Conservation (phyloP, 2,888 invertebrate species). For the Drosophila histrio region DNA sequence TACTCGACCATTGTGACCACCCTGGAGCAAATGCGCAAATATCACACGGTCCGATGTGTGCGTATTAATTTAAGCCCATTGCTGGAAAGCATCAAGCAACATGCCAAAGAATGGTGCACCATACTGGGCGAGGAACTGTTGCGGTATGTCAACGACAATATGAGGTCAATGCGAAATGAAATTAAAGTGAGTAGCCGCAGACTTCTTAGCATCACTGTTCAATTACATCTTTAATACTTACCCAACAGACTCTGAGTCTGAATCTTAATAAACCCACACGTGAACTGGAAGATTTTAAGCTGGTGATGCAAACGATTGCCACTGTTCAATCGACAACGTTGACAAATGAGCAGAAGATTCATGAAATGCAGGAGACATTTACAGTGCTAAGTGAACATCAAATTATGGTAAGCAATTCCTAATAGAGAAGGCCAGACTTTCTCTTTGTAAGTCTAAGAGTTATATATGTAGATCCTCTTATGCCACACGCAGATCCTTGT, state of each 20-base stretch:
- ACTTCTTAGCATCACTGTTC: not conserved
- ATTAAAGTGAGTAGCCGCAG: constrained; percentile 87
- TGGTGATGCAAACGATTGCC: constrained; percentile 92
- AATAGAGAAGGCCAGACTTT: not conserved
- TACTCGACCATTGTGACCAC: constrained; percentile 91
- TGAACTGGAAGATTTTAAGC: constrained; percentile 92
- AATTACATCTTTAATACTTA: not conserved
- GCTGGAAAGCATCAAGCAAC: constrained; percentile 88
- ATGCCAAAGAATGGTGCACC: constrained; percentile 92
- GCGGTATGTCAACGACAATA: constrained; percentile 87
- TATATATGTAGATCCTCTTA: not conserved
- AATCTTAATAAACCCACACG: constrained; percentile 91
- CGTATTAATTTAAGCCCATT: constrained; percentile 90
- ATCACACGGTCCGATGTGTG: constrained; percentile 88
- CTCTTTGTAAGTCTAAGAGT: not conserved
- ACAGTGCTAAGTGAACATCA: constrained; percentile 89
- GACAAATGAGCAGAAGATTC: constrained; percentile 90
- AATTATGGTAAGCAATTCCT: constrained; percentile 86
- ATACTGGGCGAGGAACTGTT: constrained; percentile 89
- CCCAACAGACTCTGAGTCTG: constrained; percentile 85
- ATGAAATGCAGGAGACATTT: constrained; percentile 91
- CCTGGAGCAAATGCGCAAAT: constrained; percentile 86
- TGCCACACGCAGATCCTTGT: not conserved
- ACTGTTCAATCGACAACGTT: constrained; percentile 90
- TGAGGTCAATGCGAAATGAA: constrained; percentile 88